A percentile compares a stretch with the other conserved stretches of the same genome.
These are phyloP conservation scores for Drosophila tani DNA, from an alignment of 1,140 invertebrate genomes.

Conservation along the genomic window DNA sequence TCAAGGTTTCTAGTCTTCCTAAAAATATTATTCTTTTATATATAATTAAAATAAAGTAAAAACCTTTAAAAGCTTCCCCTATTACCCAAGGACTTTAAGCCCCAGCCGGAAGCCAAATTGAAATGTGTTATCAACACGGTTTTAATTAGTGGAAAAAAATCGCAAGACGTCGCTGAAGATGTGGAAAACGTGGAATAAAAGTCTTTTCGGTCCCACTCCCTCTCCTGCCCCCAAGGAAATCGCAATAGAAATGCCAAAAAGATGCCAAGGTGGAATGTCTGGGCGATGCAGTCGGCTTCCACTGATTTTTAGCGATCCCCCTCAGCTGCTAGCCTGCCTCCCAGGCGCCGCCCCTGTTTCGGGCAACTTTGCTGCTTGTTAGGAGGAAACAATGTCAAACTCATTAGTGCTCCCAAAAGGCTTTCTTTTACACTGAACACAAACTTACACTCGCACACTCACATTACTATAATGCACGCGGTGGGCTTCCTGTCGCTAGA, in stretches of 20 bases:
- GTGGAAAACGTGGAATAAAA: constrained; percentile 55
- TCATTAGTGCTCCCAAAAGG: constrained; percentile 84
- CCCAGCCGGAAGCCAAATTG: constrained; percentile 46
- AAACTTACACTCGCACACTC: constrained; percentile 47
- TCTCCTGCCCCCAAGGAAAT: constrained; percentile 42
- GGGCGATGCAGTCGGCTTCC: constrained; percentile 57
- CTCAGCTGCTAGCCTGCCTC: not conserved
- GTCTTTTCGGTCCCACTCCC: constrained; percentile 58
- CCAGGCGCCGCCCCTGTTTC: constrained; percentile 10
- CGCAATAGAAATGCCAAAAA: constrained; percentile 78
- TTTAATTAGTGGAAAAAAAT: constrained; percentile 72
- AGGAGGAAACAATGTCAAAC: constrained; percentile 83
- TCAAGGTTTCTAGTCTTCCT: not conserved
- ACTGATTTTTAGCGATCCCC: constrained; percentile 38
- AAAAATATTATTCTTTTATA: not conserved
- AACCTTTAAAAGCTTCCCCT: not conserved
- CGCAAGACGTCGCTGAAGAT: constrained; percentile 20
- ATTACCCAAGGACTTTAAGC: constrained; percentile 44
- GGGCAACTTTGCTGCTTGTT: constrained; percentile 76
- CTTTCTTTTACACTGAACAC: constrained; percentile 76
- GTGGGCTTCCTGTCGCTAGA: constrained; percentile 36
- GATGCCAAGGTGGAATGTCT: constrained; percentile 76
- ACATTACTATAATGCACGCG: constrained; percentile 47
- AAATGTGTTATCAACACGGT: constrained; percentile 68
- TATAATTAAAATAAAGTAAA: not conserved